A percentile compares a stretch with the other conserved stretches of the same genome.
These are phyloP conservation scores for Zaprionus davidi DNA, from an alignment of 1,140 invertebrate genomes.

Conservation along the genomic window DNA sequence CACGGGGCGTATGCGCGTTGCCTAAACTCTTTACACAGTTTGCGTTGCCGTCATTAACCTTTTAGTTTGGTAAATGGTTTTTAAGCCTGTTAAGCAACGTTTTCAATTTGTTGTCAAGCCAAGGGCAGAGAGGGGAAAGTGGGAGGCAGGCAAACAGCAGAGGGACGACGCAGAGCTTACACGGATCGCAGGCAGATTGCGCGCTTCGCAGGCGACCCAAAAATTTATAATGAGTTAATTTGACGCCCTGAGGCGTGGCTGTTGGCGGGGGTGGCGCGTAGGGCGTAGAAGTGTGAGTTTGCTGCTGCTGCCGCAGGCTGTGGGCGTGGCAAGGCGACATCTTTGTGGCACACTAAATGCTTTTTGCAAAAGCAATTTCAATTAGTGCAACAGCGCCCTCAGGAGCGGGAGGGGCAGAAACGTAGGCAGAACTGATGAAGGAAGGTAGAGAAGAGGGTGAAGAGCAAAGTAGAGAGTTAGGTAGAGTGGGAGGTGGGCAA, in stretches of 20 bases:
- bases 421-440: not conserved
- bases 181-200: slow-evolving; percentile 1
- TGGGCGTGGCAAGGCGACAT: slow-evolving; percentile 43
- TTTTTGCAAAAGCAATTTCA: slow-evolving; percentile 79
- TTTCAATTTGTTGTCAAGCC: slow-evolving; percentile 63
- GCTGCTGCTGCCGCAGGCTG: not conserved
- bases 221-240: slow-evolving; percentile 80
- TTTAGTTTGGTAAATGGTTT: slow-evolving; percentile 40
- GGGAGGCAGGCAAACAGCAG: not conserved
- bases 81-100: slow-evolving; percentile 42
- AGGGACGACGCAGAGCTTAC: not conserved
- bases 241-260: slow-evolving; percentile 51
- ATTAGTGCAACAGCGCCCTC: slow-evolving; percentile 57
- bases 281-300: not conserved
- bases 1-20: slow-evolving; percentile 51
- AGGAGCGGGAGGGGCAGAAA: not conserved
- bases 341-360: slow-evolving; percentile 62
- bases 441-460: no score
- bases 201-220: slow-evolving; percentile 52
- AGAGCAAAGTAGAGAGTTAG: not conserved
- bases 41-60: slow-evolving; percentile 10
- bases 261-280: not conserved
- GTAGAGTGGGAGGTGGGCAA: no score
- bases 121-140: not conserved
- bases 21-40: slow-evolving; percentile 73